Conservation (phyloP, 2,888 invertebrate genomes). For the Coenonympha arcania region DNA sequence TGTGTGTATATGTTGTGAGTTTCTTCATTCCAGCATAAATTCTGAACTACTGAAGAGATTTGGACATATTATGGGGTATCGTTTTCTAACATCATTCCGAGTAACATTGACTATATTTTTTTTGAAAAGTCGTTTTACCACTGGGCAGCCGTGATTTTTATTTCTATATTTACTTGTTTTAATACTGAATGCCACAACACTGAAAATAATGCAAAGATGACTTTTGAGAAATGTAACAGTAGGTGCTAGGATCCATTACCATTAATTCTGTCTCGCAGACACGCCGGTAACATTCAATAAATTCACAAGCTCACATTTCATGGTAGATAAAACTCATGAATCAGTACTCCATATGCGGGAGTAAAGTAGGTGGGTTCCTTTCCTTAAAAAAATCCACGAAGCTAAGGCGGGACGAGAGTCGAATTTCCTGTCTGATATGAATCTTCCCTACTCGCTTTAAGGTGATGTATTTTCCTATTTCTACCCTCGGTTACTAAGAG, state of each 20-base stretch:
- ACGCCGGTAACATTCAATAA: conserved; percentile 60
- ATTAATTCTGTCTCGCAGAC: conserved; percentile 50
- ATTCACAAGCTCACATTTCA: conserved; percentile 65
- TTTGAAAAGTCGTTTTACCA: too few relatives aligned
- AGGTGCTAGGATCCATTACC: conserved; percentile 38
- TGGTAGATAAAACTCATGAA: conserved; percentile 72
- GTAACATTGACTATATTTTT: too few relatives aligned
- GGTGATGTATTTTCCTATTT: conserved; percentile 74
- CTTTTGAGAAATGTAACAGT: background rate
- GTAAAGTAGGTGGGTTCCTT: conserved; percentile 57
- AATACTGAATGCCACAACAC: too few relatives aligned
- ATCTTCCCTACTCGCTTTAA: conserved; percentile 73
- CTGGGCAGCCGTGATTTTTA: too few relatives aligned
- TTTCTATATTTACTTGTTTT: too few relatives aligned
- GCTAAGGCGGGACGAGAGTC: conserved; percentile 57
- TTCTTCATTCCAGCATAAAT: too few relatives aligned
- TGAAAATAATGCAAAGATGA: too few relatives aligned
- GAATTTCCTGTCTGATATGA: conserved; percentile 73
- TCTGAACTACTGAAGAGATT: too few relatives aligned
- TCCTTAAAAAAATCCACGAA: conserved; percentile 61
- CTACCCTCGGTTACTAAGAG: conserved; percentile 50
- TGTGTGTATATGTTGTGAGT: too few relatives aligned
- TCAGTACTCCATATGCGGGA: conserved; percentile 67
- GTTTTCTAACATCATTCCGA: too few relatives aligned
- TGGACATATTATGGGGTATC: too few relatives aligned